These are phyloP conservation scores for Pachyramphus minor DNA, from an alignment of 2,113 vertebrate species.

Conservation along the genomic window DNA sequence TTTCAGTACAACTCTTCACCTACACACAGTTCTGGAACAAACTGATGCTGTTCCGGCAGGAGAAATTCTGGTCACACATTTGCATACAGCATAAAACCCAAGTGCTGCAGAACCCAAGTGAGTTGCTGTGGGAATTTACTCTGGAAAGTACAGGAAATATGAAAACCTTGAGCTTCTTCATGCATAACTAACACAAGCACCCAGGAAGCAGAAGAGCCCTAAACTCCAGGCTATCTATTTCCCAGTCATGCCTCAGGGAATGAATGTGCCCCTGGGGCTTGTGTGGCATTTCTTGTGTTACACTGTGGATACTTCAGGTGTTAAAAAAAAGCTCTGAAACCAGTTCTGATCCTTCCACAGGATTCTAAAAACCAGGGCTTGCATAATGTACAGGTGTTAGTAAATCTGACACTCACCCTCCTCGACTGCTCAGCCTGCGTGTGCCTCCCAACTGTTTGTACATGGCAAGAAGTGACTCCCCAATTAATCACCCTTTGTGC, in stretches of 20 bases:
- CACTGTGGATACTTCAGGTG: not conserved
- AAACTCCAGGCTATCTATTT: not conserved
- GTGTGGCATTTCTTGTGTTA: not conserved
- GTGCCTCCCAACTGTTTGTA: not conserved
- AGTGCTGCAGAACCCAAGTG: not conserved
- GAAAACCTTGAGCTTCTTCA: not conserved
- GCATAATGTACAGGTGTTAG: not conserved
- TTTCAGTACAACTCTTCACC: not conserved
- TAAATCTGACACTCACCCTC: not conserved
- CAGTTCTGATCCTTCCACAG: not conserved
- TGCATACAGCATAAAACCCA: slow-evolving; percentile 3
- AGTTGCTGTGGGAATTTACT: not conserved
- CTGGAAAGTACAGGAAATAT: slow-evolving; percentile 24
- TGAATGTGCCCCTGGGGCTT: not conserved
- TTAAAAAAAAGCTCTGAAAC: not conserved
- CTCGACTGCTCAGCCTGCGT: not conserved
- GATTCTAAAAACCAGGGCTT: not conserved
- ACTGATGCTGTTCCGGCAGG: not conserved
- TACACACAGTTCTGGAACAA: slow-evolving; percentile 12
- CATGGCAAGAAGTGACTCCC: not conserved
- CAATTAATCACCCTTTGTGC: not conserved
- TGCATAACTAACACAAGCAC: not conserved
- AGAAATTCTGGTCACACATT: not conserved
- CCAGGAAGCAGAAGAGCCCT: not conserved
- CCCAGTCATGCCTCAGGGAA: not conserved